Evolutionary conservation across 2,888 invertebrate species (phyloP), one percentile per base, ranked within the genome.

Genomic region (Apotomis turbidana): DNA sequence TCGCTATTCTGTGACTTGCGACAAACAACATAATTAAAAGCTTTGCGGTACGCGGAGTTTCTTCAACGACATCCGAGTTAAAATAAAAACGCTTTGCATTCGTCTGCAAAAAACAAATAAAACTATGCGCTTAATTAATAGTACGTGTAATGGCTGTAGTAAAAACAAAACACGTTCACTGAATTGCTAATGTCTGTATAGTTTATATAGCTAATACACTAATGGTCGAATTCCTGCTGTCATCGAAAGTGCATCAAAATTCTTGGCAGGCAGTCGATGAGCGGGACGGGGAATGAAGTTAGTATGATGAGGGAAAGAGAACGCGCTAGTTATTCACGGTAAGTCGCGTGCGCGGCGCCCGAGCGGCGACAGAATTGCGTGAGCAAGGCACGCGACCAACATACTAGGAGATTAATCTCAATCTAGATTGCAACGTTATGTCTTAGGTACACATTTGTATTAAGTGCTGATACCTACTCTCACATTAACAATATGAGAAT

Each of bases 341-440:
- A 67, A 74, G 78, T 81, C 76, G 85, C 83, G 84, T 83, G 81
- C 76, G 78, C 68, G 75, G 69, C 68, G 78, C 71, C 74, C 79
- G 77, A 78, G 80, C 74, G 76, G 75, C 70, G 61, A 68, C 68
- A 68, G 74, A 78, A 79, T 81, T 78, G 79, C 79, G 79, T 80
- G 79, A 78, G 78, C 75, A 76, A 75, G 70, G 73, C 83, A 84
- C 82, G 84, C 83, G 78, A 85, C 78, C 76, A 77, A 78, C 77
- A 77, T 71, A 62, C 27, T 46, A n/a, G 36, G 9, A 58, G 57
- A 44, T 57, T 27, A 57, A 68, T 67, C 61, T 68, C 13, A 13
- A 49, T 61, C 49, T 67, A 46, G 5, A 41, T 41, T 41, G 41
- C 41, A 41, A 41, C 6, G 41, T 41, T 41, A 41, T 6, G 6